phyloP scores from a whole-genome alignment of 2,113 vertebrate genomes.

The Scopus umbretta region DNA sequence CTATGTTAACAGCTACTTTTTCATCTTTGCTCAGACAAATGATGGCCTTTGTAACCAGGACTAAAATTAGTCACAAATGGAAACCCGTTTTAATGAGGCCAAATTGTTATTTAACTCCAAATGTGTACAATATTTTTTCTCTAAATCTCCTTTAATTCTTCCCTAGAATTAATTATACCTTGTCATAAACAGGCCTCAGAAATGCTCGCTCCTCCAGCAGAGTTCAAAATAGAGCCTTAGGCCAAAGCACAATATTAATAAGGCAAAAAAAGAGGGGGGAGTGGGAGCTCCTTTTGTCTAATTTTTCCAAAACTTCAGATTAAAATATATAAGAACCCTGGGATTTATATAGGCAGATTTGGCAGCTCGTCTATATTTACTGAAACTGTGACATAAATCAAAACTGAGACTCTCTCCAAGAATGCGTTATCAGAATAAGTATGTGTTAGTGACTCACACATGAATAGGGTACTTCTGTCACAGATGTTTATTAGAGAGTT shows the following conservation, averaged over 20 bases:
- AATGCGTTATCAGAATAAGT: constrained; percentile 13
- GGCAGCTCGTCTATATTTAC: constrained; percentile 24
- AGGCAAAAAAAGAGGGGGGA: not conserved
- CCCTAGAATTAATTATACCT: constrained; percentile 45
- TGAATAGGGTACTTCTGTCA: constrained; percentile 41
- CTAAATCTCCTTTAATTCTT: constrained; percentile 47
- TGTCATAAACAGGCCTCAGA: constrained; percentile 15
- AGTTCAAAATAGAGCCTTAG: constrained; percentile 1
- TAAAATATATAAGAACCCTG: constrained; percentile 23
- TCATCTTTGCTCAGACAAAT: constrained; percentile 55
- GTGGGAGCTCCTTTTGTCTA: not conserved
- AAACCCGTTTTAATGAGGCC: constrained; percentile 57
- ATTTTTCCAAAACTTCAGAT: constrained; percentile 25
- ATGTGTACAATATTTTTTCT: constrained; percentile 24
- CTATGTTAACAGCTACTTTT: constrained; percentile 60
- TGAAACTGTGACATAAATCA: constrained; percentile 43
- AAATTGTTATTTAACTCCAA: constrained; percentile 63
- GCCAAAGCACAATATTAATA: not conserved
- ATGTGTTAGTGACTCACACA: constrained; percentile 29
- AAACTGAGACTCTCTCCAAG: constrained; percentile 16
- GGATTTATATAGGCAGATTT: constrained; percentile 26
- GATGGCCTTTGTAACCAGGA: constrained; percentile 44
- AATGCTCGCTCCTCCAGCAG: not conserved
- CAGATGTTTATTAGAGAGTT: constrained; percentile 26
- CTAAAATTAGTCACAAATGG: constrained; percentile 34